A percentile compares a stretch with the other conserved stretches of the same genome.
Evolutionary conservation across 2,113 vertebrate genomes (phyloP).

Genomic region (Carlito syrichta): DNA sequence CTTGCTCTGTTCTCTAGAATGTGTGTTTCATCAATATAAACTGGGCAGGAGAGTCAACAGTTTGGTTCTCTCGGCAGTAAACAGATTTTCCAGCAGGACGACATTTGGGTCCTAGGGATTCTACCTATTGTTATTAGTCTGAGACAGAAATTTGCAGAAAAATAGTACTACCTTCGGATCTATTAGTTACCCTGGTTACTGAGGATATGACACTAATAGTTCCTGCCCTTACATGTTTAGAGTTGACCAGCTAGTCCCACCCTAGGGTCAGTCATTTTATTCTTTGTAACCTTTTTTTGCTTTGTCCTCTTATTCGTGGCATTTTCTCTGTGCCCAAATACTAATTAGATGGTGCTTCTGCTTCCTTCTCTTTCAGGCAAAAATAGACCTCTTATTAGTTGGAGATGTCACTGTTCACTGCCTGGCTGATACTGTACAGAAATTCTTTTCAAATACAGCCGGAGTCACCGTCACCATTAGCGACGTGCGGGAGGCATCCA

Average conservation of each 20-base stretch:
- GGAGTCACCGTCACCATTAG: neutral
- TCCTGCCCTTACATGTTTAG: neutral
- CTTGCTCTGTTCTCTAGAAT: neutral
- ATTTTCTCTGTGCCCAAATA: neutral
- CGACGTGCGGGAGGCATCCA: neutral
- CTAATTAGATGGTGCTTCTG: neutral
- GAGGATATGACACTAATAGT: neutral
- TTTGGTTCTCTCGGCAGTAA: neutral
- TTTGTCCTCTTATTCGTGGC: neutral
- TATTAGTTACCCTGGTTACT: neutral
- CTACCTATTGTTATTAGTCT: neutral
- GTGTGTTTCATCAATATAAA: neutral
- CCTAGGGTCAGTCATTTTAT: neutral
- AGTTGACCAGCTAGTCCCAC: neutral
- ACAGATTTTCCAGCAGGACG: neutral
- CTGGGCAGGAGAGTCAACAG: neutral
- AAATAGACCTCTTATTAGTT: constrained; percentile 56
- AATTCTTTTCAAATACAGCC: constrained; percentile 8
- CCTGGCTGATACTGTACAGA: constrained; percentile 22
- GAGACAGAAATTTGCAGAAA: neutral
- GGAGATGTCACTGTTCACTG: constrained; percentile 34
- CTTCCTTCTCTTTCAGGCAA: constrained; percentile 45
- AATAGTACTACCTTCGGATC: neutral
- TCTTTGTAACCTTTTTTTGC: neutral
- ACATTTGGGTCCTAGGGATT: neutral